Evolutionary conservation across 2,888 invertebrate genomes (phyloP), one percentile per base, ranked within the genome.

Genomic region (Dione juno): DNA sequence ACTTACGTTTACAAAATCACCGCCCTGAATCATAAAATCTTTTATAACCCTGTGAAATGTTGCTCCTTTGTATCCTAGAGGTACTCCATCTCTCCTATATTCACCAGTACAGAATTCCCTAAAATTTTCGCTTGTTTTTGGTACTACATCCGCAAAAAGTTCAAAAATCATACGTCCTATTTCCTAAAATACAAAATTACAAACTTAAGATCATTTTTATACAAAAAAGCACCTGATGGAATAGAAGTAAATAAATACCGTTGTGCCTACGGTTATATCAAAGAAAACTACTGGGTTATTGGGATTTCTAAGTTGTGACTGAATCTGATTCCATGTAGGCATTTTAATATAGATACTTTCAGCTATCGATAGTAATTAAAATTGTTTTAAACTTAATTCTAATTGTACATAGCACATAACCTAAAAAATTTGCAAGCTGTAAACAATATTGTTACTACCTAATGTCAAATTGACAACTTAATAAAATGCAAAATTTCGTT

Each of bases 1-100:
- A 61, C 96, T 94, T 94, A 98, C 98, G 94, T 99, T 99, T 0
- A 99, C 98, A 94, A 99, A 99, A 90, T 99, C 99, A 43, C 99
- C 99, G 53, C 99, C 99, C 94, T 99, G 99, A 78, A 99, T 99
- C 99, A 99, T 99, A 84, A 99, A 99, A 90, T 99, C 99, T 90
- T 99, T 99, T 78, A 99, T 99, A 41, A 99, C 99, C 86, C 99
- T 94, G 87, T 99, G 99, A 87, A 99, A 99, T 82, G 97, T 96
- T 1, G 98, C 97, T 64, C 98, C 98, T 92, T 99, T 99, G 87
- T 97, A 99, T 0, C 99, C 99, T 64, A 98, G 94, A 0, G 99
- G 98, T 0, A 99, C 98, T 13, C 98, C 98, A 91, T 99, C 99
- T 84, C 97, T 97, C 81, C 97, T 95, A 84, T 97, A 98, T 91